These are phyloP conservation scores for Lamellibrachia satsuma DNA, from an alignment of 2,888 invertebrate genomes.

Conservation along the genomic window DNA sequence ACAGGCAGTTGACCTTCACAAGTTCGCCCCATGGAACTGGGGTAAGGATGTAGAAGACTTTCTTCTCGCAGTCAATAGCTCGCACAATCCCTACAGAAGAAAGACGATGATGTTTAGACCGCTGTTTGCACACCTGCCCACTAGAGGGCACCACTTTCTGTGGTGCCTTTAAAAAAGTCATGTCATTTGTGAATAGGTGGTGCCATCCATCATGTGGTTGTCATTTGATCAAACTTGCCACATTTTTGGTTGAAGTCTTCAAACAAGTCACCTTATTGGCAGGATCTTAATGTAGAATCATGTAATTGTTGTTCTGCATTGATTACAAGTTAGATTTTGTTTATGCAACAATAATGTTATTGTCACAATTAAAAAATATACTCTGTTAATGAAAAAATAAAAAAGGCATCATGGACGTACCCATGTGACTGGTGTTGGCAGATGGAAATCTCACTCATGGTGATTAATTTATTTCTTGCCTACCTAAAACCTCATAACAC, in stretches of 20 bases:
- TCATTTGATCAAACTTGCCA: neutral
- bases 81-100: constrained; percentile 52
- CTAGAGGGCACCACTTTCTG: neutral
- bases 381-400: no score
- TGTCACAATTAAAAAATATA: no score
- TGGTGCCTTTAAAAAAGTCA: neutral
- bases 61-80: constrained; percentile 50
- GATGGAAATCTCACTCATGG: neutral
- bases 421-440: neutral
- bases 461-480: neutral
- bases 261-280: no score
- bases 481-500: neutral
- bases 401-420: neutral
- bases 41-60: constrained; percentile 52
- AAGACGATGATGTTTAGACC: neutral
- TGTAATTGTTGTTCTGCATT: no score
- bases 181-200: neutral
- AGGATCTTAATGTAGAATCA: no score
- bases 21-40: constrained; percentile 46
- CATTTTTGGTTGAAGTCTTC: no score
- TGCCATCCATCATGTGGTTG: neutral
- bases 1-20: constrained; percentile 51
- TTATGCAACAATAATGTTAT: no score
- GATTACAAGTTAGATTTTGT: no score
- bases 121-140: neutral